Base-by-base conservation (phyloP, 2,113 vertebrate genomes). In the Acanthisitta chloris region DNA sequence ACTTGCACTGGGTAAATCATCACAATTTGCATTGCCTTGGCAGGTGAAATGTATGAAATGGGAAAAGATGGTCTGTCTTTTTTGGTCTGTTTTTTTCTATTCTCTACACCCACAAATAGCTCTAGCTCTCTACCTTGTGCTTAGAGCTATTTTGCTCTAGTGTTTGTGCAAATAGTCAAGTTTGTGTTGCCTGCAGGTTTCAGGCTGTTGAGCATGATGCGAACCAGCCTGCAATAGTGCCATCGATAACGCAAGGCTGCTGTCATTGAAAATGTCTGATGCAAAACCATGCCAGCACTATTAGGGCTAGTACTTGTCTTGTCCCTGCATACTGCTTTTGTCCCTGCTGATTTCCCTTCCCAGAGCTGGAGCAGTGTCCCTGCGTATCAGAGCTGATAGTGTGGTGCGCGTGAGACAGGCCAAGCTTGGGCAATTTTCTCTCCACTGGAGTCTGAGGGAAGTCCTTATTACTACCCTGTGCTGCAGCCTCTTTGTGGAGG, bases 151-250 rank as follows among this genome's bases (percentile, higher is more conserved):
- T 54, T 74, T 3, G 1, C 24, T 3, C 64, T 17, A 28, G 58
- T 69, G 9, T 64, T 69, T 17, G 29, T 51, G 43, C 59, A 86
- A 59, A 73, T 73, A 65, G 57, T 62, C 14, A 51, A 54, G 81
- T 90, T 71, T 70, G 54, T 38, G 34, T 77, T 83, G 33, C 38
- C 71, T 82, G 52, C n/a, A 57, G 74, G 17, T 79, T 82, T 76
- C 54, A 69, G 70, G 9, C 49, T 79, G 72, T 76, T 0, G 16
- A 55, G 65, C 10, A 0, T 16, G 20, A 54, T 52, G 28, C 48
- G 62, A 29, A 81, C 31, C 24, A 67, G 59, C 38, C 58, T 73
- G 62, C 48, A 14, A 3, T 70, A 17, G 26, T 49, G 78, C 48
- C 72, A 59, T 7, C 0, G 3, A 28, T 34, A 82, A 52, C 1